Evolutionary conservation across 2,113 vertebrate genomes (phyloP).

Genomic region (Tyrannus savana): DNA sequence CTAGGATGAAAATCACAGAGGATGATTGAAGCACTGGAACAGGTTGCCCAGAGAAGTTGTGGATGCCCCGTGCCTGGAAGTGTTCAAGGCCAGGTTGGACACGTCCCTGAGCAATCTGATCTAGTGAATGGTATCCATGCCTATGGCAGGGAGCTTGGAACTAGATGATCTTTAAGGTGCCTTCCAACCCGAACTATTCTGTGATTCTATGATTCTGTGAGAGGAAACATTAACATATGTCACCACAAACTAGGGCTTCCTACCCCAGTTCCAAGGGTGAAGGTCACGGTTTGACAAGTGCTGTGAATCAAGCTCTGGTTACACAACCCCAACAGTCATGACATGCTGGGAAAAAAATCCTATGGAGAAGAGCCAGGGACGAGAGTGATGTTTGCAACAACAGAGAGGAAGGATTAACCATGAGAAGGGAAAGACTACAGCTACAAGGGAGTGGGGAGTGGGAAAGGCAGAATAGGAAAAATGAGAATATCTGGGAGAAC

Average conservation of each 20-base stretch:
- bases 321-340: background rate
- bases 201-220: background rate
- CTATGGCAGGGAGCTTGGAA: background rate
- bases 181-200: background rate
- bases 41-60: background rate
- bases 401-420: background rate
- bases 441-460: fast-evolving
- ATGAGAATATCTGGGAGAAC: background rate
- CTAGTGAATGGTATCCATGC: background rate
- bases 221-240: background rate
- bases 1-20: background rate
- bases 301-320: background rate
- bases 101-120: background rate
- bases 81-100: background rate
- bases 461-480: background rate
- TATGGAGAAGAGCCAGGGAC: background rate
- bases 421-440: background rate
- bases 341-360: background rate
- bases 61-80: background rate
- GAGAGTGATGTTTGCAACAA: background rate
- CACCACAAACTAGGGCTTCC: background rate
- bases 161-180: background rate
- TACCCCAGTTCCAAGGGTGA: background rate
- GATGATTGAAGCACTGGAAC: background rate
- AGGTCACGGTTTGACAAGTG: background rate